These are phyloP conservation scores for Sinocyclocheilus maitianheensis DNA, from an alignment of 2,113 vertebrate species.

Conservation along the genomic window DNA sequence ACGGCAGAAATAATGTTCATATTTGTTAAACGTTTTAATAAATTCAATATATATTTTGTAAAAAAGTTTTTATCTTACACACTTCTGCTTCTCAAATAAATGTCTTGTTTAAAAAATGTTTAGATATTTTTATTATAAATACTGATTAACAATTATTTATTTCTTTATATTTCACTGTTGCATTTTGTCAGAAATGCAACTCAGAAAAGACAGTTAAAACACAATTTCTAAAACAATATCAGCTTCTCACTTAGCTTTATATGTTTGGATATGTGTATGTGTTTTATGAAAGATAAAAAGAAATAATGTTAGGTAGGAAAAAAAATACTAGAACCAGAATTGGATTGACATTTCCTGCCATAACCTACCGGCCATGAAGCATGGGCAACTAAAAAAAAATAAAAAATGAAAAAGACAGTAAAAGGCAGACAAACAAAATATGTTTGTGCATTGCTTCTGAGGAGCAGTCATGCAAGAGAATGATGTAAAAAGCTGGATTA, in stretches of 20 bases:
- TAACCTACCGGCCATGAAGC: neutral
- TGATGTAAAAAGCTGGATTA: constrained; percentile 34
- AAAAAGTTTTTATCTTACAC: too few relatives aligned
- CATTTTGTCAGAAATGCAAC: neutral
- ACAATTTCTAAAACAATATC: neutral
- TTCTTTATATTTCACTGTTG: neutral
- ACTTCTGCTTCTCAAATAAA: too few relatives aligned
- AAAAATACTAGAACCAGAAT: neutral
- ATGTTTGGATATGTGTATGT: neutral
- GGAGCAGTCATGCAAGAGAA: constrained; percentile 36
- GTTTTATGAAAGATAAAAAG: neutral
- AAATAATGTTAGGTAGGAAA: neutral
- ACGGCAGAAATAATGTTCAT: neutral
- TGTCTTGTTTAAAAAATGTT: too few relatives aligned
- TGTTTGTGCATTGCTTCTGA: neutral
- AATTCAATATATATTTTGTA: too few relatives aligned
- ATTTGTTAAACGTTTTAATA: too few relatives aligned
- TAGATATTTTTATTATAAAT: neutral
- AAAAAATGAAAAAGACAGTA: neutral
- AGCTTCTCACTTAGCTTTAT: neutral
- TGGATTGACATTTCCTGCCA: neutral
- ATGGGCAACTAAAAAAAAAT: neutral
- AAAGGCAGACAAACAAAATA: neutral
- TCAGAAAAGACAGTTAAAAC: neutral
- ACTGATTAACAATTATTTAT: neutral